Base-by-base conservation (phyloP, 2,797 vertebrate genomes). In the Hippopotamyrus pictus region DNA sequence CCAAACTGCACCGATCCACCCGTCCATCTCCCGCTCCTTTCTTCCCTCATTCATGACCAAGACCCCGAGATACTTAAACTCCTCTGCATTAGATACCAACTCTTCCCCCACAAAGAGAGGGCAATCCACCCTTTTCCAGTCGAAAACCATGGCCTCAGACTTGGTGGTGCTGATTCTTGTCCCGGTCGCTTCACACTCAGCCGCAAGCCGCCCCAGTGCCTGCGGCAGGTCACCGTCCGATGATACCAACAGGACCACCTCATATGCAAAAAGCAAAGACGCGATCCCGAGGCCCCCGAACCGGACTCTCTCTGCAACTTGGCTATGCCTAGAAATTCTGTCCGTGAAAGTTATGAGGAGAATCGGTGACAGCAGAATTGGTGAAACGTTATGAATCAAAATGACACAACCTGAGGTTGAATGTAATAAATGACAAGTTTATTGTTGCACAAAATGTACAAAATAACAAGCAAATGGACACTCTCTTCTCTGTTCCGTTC, bases 361-460 rank as follows among this genome's bases (percentile, higher is more conserved):
- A 59, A 59, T 22, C n/a, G 0, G n/a, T 8, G 57, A 22, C 57
- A 22, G n/a, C 57, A 59, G 57, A 22, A 59, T 1, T 59, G n/a
- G n/a, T 22, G 54, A n/a, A 33, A 33, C 65, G 29, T 8, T 8
- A 44, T 79, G 73, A 90, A 88, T 82, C 33, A 85, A 90, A 90
- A 59, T 73, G 53, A 83, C 90, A 89, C 89, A 88, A 90, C 89
- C 86, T 91, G 46, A 41, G 82, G 90, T 83, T 91, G 86, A 95
- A 95, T 94, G 95, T 96, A 95, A 95, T 96, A 96, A 97, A 97
- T 96, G 96, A 96, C 92, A 93, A 95, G 96, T 97, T 97, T 97
- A 97, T 97, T 97, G 95, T 97, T 96, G 96, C 96, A 96, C 96
- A 96, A 96, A 96, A 97, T 96, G 96, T 97, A 97, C 96, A 97